phyloP scores from a whole-genome alignment of 2,888 invertebrate species.

The Aethes cnicana region DNA sequence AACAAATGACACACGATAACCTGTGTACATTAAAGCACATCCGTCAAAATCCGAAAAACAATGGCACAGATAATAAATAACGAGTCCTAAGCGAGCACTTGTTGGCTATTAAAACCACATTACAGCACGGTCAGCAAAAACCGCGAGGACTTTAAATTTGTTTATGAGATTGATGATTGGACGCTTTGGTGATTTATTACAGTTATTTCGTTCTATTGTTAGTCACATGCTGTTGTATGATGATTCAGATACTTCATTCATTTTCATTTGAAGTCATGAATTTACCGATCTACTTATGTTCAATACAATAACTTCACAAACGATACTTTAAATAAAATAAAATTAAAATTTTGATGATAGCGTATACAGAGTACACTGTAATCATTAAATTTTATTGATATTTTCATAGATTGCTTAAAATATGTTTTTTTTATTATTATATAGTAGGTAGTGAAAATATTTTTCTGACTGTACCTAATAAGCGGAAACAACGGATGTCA shows the following conservation, averaged over 20 bases:
- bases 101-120: slow-evolving; percentile 45
- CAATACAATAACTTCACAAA: too few species aligned
- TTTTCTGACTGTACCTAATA: slow-evolving; percentile 14
- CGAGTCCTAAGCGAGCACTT: slow-evolving; percentile 50
- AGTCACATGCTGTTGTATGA: not conserved
- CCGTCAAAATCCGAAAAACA: slow-evolving; percentile 66
- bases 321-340: too few species aligned
- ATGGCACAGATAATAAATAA: slow-evolving; percentile 67
- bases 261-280: not conserved
- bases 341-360: too few species aligned
- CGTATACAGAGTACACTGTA: too few species aligned
- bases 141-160: slow-evolving; percentile 10
- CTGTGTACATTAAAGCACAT: slow-evolving; percentile 58
- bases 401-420: too few species aligned
- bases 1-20: slow-evolving; percentile 59
- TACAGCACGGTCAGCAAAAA: slow-evolving; percentile 31
- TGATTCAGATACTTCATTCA: not conserved
- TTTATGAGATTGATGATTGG: slow-evolving; percentile 19
- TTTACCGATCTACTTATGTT: too few species aligned
- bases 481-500: slow-evolving; percentile 26
- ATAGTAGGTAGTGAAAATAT: not conserved
- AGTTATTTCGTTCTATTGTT: not conserved
- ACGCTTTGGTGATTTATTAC: slow-evolving; percentile 17
- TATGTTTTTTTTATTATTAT: too few species aligned
- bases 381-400: too few species aligned